Percentiles rank a stretch among this genome's conserved stretches.
These are phyloP conservation scores for Acanthosoma haemorrhoidale DNA, from an alignment of 2,888 invertebrate genomes.

Conservation along the genomic window DNA sequence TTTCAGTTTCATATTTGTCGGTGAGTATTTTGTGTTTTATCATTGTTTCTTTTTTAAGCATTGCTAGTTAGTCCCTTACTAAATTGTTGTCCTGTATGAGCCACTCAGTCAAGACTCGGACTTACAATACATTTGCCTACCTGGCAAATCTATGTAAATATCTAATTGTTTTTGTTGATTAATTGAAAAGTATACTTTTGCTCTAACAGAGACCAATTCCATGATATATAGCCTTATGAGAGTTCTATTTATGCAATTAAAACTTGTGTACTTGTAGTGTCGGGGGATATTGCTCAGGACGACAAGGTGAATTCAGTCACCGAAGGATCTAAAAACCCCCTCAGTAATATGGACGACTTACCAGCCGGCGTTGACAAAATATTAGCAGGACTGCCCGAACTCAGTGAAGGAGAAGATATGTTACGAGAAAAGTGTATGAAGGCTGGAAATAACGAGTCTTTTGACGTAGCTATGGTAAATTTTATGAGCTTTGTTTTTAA, in stretches of 20 bases:
- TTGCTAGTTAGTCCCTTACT: too few species aligned
- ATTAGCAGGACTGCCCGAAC: conserved; percentile 28
- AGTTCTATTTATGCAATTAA: too few species aligned
- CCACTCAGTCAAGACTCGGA: too few species aligned
- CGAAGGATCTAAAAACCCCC: neutral
- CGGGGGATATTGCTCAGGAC: neutral
- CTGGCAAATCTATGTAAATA: too few species aligned
- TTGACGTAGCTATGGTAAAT: conserved; percentile 38
- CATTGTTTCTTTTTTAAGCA: too few species aligned
- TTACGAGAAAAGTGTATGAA: conserved; percentile 40
- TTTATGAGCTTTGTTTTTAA: neutral
- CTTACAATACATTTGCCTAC: too few species aligned
- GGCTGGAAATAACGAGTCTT: conserved; percentile 39
- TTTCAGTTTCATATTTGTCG: neutral
- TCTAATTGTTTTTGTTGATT: too few species aligned
- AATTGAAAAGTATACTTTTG: too few species aligned
- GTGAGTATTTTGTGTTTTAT: neutral
- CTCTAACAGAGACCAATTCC: too few species aligned
- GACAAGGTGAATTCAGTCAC: neutral
- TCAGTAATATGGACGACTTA: neutral
- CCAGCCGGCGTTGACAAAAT: neutral
- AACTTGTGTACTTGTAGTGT: neutral
- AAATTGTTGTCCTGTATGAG: too few species aligned
- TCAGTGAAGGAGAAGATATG: conserved; percentile 40
- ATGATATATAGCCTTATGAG: too few species aligned